Conservation (phyloP, 2,113 vertebrate genomes). For the Morone chrysops region DNA sequence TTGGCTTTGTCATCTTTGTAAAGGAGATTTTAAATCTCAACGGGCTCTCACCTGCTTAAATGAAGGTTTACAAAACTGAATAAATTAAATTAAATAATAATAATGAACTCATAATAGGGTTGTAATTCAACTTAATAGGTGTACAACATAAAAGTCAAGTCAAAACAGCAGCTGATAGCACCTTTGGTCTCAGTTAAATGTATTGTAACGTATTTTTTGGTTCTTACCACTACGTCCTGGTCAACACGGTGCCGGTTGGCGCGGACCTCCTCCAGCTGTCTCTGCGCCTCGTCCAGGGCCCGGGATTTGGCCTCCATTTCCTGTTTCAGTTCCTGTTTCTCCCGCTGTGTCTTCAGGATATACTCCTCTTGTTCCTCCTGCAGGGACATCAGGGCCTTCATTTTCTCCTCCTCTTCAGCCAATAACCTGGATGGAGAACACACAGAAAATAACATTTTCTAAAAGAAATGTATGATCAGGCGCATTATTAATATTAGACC, state of each 20-base stretch:
- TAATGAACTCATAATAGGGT: too few species aligned
- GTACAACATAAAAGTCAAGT: background rate
- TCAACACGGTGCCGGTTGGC: conserved; percentile 93
- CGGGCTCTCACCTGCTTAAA: background rate
- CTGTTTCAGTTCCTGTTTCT: conserved; percentile 94
- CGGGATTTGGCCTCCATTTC: conserved; percentile 94
- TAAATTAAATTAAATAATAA: background rate
- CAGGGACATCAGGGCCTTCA: conserved; percentile 91
- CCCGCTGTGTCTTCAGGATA: conserved; percentile 90
- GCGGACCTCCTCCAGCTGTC: conserved; percentile 94
- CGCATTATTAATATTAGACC: too few species aligned
- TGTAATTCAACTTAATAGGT: background rate
- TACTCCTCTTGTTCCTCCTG: conserved; percentile 96
- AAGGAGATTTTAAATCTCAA: background rate
- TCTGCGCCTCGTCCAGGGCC: conserved; percentile 90
- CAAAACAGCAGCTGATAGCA: background rate
- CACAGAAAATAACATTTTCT: background rate
- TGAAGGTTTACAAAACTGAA: background rate
- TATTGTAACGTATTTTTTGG: background rate
- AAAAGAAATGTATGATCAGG: too few species aligned
- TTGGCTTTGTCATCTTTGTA: background rate
- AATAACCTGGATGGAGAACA: conserved; percentile 84
- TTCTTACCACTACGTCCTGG: conserved; percentile 94
- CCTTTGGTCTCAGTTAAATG: background rate
- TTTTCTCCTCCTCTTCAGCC: conserved; percentile 94